Percentiles rank a stretch among this genome's conserved stretches.
Conservation (phyloP, 2,888 invertebrate species). For the Morpho helenor region DNA sequence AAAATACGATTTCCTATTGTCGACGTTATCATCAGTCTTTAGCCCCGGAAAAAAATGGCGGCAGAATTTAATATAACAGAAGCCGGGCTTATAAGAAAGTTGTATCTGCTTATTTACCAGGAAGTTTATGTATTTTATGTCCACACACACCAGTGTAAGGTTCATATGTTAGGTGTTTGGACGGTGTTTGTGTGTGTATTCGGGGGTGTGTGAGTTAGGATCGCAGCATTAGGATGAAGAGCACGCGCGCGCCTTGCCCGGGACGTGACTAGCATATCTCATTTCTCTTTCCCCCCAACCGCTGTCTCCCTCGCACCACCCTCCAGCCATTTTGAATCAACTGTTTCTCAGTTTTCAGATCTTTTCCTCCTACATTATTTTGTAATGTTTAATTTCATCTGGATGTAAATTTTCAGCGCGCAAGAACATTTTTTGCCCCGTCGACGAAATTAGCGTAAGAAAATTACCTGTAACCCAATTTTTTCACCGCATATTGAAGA, state of each 20-base stretch:
- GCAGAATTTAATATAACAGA: slow-evolving; percentile 72
- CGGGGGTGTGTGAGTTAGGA: slow-evolving; percentile 63
- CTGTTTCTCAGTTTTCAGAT: slow-evolving; percentile 73
- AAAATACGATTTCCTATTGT: slow-evolving; percentile 62
- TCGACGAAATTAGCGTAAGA: not conserved
- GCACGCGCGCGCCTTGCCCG: slow-evolving; percentile 75
- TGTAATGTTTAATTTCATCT: slow-evolving; percentile 63
- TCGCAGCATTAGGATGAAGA: slow-evolving; percentile 72
- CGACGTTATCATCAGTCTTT: slow-evolving; percentile 48
- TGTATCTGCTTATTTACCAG: slow-evolving; percentile 73
- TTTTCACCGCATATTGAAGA: no score
- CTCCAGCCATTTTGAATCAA: slow-evolving; percentile 71
- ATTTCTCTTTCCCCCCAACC: slow-evolving; percentile 69
- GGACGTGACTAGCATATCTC: slow-evolving; percentile 77
- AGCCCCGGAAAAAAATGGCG: slow-evolving; percentile 56
- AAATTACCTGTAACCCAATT: not conserved
- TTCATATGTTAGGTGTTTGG: slow-evolving; percentile 51
- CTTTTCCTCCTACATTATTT: slow-evolving; percentile 67
- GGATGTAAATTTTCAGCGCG: slow-evolving; percentile 31
- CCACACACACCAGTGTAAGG: slow-evolving; percentile 47
- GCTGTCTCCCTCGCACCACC: slow-evolving; percentile 65
- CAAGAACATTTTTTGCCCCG: slow-evolving; percentile 8
- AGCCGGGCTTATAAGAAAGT: slow-evolving; percentile 64
- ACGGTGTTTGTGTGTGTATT: slow-evolving; percentile 47
- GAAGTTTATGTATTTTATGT: slow-evolving; percentile 70